phyloP scores from a whole-genome alignment of 2,113 vertebrate genomes.

The Rhynchopsitta pachyrhyncha region DNA sequence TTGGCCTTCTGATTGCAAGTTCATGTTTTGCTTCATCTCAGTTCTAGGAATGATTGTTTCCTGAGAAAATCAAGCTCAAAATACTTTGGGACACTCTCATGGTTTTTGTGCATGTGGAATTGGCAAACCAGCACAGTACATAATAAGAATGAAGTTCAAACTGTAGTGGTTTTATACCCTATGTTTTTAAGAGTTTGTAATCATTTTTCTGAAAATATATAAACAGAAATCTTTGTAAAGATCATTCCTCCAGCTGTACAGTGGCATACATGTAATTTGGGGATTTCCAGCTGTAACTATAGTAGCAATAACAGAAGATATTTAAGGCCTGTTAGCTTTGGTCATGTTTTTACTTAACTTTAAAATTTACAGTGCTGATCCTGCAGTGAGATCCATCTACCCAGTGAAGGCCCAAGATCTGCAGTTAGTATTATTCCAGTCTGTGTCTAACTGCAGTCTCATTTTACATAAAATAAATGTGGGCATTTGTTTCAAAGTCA shows the following conservation, averaged over 20 bases:
- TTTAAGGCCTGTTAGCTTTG: not conserved
- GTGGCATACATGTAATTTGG: not conserved
- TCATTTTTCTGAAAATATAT: not conserved
- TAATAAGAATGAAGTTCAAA: not conserved
- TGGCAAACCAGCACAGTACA: not conserved
- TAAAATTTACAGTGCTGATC: not conserved
- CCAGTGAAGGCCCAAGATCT: not conserved
- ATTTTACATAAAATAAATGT: not conserved
- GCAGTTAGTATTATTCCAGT: not conserved
- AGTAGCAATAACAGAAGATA: not conserved
- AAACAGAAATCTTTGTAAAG: not conserved
- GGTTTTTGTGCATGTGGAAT: not conserved
- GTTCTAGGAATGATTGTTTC: constrained; percentile 13
- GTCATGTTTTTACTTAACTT: not conserved
- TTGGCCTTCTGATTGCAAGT: not conserved
- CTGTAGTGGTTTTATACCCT: not conserved
- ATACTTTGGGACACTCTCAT: not conserved
- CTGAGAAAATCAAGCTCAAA: not conserved
- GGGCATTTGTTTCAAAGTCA: not conserved
- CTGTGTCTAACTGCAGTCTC: not conserved
- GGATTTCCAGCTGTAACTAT: not conserved
- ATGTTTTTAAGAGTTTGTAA: not conserved
- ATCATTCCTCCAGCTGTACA: not conserved
- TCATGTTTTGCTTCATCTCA: not conserved
- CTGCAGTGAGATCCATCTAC: not conserved